These are phyloP conservation scores for Dicaeum eximium DNA, from an alignment of 2,113 vertebrate genomes.

Conservation along the genomic window DNA sequence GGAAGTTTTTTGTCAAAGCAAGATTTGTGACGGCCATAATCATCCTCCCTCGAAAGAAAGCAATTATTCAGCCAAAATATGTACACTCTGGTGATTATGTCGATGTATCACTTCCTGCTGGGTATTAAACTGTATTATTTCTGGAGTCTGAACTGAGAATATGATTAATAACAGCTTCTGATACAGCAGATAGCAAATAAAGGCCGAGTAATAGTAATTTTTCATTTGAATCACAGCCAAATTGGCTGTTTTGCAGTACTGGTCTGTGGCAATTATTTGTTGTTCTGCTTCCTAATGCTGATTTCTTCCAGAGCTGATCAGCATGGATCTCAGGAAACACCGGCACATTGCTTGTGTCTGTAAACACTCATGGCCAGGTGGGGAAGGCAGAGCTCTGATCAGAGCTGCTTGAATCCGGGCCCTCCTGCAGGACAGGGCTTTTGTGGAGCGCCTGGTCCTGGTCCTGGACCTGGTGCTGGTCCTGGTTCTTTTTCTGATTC, in stretches of 20 bases:
- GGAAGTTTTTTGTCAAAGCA: neutral
- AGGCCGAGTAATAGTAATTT: conserved; percentile 57
- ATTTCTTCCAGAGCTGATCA: conserved; percentile 38
- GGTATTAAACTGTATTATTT: conserved; percentile 15
- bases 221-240: conserved; percentile 48
- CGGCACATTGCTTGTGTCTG: neutral
- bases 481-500: fast-evolving
- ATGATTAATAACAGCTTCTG: conserved; percentile 33
- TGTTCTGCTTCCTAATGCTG: conserved; percentile 30
- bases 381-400: neutral
- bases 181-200: conserved; percentile 15
- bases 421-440: neutral
- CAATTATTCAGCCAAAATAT: neutral
- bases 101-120: conserved; percentile 16
- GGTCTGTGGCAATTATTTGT: conserved; percentile 40
- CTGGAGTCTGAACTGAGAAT: conserved; percentile 2
- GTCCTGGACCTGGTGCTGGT: fast-evolving
- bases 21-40: neutral
- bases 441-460: neutral
- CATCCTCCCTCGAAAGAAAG: neutral
- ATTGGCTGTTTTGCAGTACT: conserved; percentile 62
- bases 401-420: neutral
- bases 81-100: neutral
- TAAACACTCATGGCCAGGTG: conserved; percentile 1
- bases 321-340: neutral